Base-by-base conservation (phyloP, 2,888 invertebrate genomes). In the Philhelius pedissequus region DNA sequence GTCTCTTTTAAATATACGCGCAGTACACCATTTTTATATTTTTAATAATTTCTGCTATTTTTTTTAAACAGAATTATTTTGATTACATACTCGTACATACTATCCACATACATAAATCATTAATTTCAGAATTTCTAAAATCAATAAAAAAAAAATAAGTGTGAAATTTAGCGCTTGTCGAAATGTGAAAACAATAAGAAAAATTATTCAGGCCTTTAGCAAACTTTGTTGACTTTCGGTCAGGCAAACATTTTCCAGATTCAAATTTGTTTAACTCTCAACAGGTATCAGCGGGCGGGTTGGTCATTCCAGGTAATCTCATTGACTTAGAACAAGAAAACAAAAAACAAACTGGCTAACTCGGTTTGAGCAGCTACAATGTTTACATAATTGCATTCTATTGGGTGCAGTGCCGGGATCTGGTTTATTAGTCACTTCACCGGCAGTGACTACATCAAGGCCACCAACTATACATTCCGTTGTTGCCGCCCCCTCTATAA, bases 321-420 rank as follows among this genome's bases (percentile, higher is more conserved):
- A 27, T 18, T 7, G 11, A 27, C 27, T 32, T 35, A n/a, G 18
- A 27, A 43, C 15, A 38, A n/a, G n/a, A n/a, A n/a, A n/a, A n/a
- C n/a, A n/a, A n/a, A 50, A 25, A 40, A 40, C 27, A 38, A 25
- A 25, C 18, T 48, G 32, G n/a, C 69, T 56, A 22, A 40, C 27
- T 69, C 22, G 30, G 30, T 27, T 43, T 43, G 13, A 56, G 20
- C 35, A 54, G 40, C 40, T 40, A 56, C 30, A 58, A 48, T 75
- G 69, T 69, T 75, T 80, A 80, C 74, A 64, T 80, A 75, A 75
- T 56, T 69, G 38, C 69, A 62, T 54, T 64, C 64, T 80, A 70
- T 75, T 75, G 64, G 75, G 71, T 75, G 69, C 80, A 80, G 69
- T 74, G 75, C 69, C 80, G 74, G 69, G 75, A 75, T 69, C 80